These are phyloP conservation scores for Python bivittatus DNA, from an alignment of 2,113 vertebrate genomes.

Conservation along the genomic window DNA sequence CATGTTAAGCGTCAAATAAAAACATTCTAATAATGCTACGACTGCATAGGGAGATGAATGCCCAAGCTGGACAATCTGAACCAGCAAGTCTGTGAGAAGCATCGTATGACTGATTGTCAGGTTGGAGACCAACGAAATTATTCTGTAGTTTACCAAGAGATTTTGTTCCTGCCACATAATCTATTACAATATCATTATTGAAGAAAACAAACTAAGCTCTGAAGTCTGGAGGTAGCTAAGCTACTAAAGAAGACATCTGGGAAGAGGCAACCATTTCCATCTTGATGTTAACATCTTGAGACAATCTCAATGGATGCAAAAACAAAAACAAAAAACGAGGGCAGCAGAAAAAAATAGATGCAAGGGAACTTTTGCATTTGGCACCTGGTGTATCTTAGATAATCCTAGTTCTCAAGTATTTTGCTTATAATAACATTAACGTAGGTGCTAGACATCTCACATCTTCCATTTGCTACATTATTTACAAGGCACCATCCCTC, in stretches of 20 bases:
- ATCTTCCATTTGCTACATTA: slow-evolving; percentile 79
- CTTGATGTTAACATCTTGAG: slow-evolving; percentile 70
- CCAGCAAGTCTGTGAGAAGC: slow-evolving; percentile 37
- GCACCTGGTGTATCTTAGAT: slow-evolving; percentile 78
- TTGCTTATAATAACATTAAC: slow-evolving; percentile 80
- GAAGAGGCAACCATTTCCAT: slow-evolving; percentile 71
- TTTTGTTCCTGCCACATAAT: slow-evolving; percentile 50
- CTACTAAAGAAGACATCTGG: slow-evolving; percentile 72
- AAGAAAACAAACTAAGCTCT: slow-evolving; percentile 67
- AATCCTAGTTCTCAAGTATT: slow-evolving; percentile 80
- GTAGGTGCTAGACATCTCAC: slow-evolving; percentile 78
- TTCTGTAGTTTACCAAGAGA: slow-evolving; percentile 40
- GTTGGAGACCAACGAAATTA: slow-evolving; percentile 37
- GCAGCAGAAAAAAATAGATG: slow-evolving; percentile 75
- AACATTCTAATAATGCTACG: slow-evolving; percentile 5
- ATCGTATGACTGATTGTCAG: slow-evolving; percentile 17
- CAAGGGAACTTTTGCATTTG: slow-evolving; percentile 79
- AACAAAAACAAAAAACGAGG: slow-evolving; percentile 75
- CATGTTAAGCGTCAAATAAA: slow-evolving; percentile 35
- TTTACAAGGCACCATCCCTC: slow-evolving; percentile 84
- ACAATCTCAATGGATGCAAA: slow-evolving; percentile 73
- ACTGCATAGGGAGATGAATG: not conserved
- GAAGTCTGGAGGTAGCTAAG: slow-evolving; percentile 74
- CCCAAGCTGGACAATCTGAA: slow-evolving; percentile 42
- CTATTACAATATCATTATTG: slow-evolving; percentile 60